phyloP scores from a whole-genome alignment of 2,113 vertebrate species.

The Colossoma macropomum region DNA sequence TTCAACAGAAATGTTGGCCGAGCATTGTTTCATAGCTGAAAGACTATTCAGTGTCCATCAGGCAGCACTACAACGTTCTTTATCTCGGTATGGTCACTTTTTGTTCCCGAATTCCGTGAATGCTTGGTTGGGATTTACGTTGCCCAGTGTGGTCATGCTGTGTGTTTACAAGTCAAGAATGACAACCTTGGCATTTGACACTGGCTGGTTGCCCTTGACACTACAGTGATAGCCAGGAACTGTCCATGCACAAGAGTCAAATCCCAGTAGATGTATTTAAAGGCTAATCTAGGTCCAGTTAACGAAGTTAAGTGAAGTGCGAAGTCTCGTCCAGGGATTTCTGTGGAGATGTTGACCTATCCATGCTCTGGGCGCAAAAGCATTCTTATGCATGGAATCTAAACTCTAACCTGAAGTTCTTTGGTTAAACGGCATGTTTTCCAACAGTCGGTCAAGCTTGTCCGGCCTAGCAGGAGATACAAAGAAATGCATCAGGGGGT shows the following conservation, averaged over 20 bases:
- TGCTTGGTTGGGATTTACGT: constrained; percentile 28
- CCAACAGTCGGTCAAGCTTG: too few species aligned
- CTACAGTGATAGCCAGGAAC: constrained; percentile 1
- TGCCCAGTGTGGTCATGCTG: not conserved
- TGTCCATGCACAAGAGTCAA: not conserved
- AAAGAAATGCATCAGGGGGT: too few species aligned
- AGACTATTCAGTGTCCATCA: constrained; percentile 43
- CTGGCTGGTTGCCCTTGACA: constrained; percentile 37
- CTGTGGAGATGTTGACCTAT: too few species aligned
- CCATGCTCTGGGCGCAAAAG: too few species aligned
- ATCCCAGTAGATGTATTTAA: not conserved
- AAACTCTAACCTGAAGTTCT: too few species aligned
- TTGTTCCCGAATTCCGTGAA: constrained; percentile 30
- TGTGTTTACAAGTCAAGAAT: constrained; percentile 13
- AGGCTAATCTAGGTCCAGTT: not conserved
- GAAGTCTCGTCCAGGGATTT: not conserved
- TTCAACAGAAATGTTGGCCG: constrained; percentile 38
- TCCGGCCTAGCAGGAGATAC: too few species aligned
- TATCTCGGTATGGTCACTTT: constrained; percentile 12
- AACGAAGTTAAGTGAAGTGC: not conserved
- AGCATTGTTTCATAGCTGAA: constrained; percentile 53
- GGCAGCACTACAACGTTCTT: constrained; percentile 22
- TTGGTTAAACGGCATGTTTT: too few species aligned
- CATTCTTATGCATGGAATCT: too few species aligned
- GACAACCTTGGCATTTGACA: constrained; percentile 40